A percentile compares a stretch with the other conserved stretches of the same genome.
phyloP scores from a whole-genome alignment of 1,140 invertebrate species.

The Papilio polyxenes region DNA sequence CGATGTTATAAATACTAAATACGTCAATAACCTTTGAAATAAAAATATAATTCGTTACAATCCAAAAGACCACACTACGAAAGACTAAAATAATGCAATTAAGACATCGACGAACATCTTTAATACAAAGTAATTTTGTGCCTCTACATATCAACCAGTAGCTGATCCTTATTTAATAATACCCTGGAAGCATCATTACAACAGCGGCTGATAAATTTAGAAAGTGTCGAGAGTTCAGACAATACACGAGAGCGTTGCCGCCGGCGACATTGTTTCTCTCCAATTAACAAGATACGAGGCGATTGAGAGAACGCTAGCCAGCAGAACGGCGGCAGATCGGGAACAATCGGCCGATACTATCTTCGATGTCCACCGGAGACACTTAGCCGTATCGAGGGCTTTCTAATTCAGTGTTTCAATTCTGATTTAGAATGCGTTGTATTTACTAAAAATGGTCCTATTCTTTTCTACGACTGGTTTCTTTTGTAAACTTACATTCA shows the following conservation, averaged over 20 bases:
- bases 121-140: not conserved
- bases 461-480: not conserved
- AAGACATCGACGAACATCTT: not conserved
- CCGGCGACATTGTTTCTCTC: conserved; percentile 64
- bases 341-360: conserved; percentile 62
- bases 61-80: not conserved
- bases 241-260: conserved; percentile 65
- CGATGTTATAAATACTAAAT: not conserved
- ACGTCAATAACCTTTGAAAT: not conserved
- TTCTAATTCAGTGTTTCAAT: conserved; percentile 24
- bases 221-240: conserved; percentile 68
- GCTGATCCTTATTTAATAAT: conserved; percentile 47
- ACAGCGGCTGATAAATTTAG: conserved; percentile 61
- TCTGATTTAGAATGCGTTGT: conserved; percentile 14
- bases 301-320: conserved; percentile 54
- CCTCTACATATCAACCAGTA: not conserved
- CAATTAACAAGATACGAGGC: conserved; percentile 72
- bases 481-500: not conserved
- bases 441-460: conserved; percentile 20
- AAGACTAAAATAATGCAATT: not conserved
- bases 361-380: conserved; percentile 37
- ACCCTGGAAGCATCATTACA: conserved; percentile 54
- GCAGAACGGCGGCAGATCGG: conserved; percentile 48
- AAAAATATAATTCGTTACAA: not conserved
- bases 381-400: conserved; percentile 9